Conservation (phyloP, 2,888 invertebrate genomes). For the Eucera pruinosa region DNA sequence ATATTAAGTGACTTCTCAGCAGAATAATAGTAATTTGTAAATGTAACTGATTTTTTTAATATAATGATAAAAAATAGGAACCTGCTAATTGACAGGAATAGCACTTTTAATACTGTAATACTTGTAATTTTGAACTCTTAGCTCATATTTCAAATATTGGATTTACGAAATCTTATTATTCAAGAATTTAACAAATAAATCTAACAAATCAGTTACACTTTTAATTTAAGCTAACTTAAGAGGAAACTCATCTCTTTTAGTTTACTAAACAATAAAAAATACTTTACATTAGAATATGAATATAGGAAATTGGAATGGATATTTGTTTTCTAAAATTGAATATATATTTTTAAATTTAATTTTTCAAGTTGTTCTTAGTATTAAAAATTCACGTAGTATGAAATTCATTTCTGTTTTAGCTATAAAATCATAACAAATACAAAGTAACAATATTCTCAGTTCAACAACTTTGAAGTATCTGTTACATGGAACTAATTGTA, state of each 20-base stretch:
- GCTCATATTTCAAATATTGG: neutral
- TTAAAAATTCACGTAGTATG: slow-evolving; percentile 16
- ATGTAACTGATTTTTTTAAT: neutral
- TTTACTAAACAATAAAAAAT: neutral
- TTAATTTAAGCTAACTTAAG: neutral
- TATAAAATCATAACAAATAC: slow-evolving; percentile 24
- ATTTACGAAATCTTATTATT: neutral
- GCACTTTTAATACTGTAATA: neutral
- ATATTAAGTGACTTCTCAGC: neutral
- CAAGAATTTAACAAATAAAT: neutral
- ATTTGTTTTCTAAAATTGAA: slow-evolving; percentile 14
- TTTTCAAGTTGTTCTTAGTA: no score
- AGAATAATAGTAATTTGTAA: slow-evolving; percentile 12
- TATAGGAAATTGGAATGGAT: slow-evolving; percentile 42
- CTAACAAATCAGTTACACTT: neutral
- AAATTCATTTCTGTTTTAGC: slow-evolving; percentile 6
- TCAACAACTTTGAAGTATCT: slow-evolving; percentile 18
- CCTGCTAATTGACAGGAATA: neutral
- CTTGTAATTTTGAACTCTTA: neutral
- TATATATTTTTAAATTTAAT: neutral
- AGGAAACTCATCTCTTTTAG: neutral
- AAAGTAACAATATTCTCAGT: slow-evolving; percentile 14
- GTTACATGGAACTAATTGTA: slow-evolving; percentile 12
- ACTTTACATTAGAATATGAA: slow-evolving; percentile 7
- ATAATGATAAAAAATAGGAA: neutral